phyloP scores from a whole-genome alignment of 2,888 invertebrate genomes.

The Erebia epiphron region DNA sequence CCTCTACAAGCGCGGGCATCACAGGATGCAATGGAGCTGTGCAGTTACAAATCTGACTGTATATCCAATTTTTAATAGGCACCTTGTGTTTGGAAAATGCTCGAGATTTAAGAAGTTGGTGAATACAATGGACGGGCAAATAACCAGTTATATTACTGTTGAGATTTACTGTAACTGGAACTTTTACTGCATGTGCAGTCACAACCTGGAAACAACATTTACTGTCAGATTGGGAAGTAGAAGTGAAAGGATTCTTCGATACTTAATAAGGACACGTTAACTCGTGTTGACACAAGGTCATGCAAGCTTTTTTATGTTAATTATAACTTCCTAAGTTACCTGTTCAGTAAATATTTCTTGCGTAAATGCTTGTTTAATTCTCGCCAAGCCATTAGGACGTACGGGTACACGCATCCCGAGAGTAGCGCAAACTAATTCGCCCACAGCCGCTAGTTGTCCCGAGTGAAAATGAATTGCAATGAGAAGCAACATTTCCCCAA shows the following conservation, averaged over 20 bases:
- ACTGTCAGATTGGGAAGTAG: neutral
- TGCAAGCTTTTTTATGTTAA: neutral
- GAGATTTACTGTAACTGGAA: constrained; percentile 95
- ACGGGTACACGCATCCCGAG: constrained; percentile 97
- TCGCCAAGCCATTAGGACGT: constrained; percentile 92
- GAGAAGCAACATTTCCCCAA: constrained; percentile 96
- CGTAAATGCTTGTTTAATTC: constrained; percentile 96
- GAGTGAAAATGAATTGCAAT: constrained; percentile 99
- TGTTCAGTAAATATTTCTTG: constrained; percentile 99
- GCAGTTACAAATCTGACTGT: constrained; percentile 94
- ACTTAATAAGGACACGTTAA: neutral
- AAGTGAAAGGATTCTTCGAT: neutral
- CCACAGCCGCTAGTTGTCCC: constrained; percentile 95
- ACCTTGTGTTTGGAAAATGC: constrained; percentile 98
- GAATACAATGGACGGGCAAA: constrained; percentile 97
- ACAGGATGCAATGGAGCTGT: constrained; percentile 96
- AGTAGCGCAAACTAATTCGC: constrained; percentile 96
- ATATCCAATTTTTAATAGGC: constrained; percentile 98
- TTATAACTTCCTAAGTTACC: constrained; percentile 60
- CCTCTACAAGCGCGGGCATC: constrained; percentile 95
- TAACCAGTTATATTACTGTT: constrained; percentile 95
- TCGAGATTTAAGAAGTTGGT: constrained; percentile 95
- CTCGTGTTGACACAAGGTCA: neutral
- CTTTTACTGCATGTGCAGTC: constrained; percentile 97
- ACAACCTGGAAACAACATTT: constrained; percentile 85